A percentile compares a stretch with the other conserved stretches of the same genome.
These are phyloP conservation scores for Chanos chanos DNA, from an alignment of 2,797 vertebrate species.

Conservation along the genomic window DNA sequence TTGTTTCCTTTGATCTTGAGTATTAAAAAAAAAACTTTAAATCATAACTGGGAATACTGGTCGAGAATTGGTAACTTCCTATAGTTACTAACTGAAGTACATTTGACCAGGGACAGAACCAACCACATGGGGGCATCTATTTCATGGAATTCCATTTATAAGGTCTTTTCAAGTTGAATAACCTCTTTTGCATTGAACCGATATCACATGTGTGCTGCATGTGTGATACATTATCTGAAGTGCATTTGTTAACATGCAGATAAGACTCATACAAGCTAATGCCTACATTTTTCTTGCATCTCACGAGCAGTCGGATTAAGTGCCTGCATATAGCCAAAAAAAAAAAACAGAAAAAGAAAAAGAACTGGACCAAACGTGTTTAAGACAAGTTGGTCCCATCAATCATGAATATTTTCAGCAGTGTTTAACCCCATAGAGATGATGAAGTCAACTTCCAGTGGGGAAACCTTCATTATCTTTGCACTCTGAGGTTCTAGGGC, in stretches of 20 bases:
- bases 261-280: constrained; percentile 56
- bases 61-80: too few species aligned
- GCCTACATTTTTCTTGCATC: constrained; percentile 46
- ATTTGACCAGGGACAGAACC: not conserved
- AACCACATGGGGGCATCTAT: not conserved
- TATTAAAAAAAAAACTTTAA: too few species aligned
- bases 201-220: constrained; percentile 37
- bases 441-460: constrained; percentile 20
- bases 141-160: not conserved
- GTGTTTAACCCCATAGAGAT: constrained; percentile 7
- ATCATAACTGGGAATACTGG: too few species aligned
- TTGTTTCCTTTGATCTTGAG: too few species aligned
- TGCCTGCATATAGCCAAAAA: constrained; percentile 45
- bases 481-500: not conserved
- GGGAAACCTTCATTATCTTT: constrained; percentile 27
- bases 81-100: too few species aligned
- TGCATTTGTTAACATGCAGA: constrained; percentile 55
- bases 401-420: constrained; percentile 23
- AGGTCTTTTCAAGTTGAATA: constrained; percentile 4
- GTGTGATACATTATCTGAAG: constrained; percentile 36
- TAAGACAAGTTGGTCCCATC: constrained; percentile 28
- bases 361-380: constrained; percentile 18
- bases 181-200: not conserved
- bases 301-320: constrained; percentile 50
- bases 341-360: not conserved